Base-by-base conservation (phyloP, 2,797 vertebrate species). In the Taeniopygia guttata region DNA sequence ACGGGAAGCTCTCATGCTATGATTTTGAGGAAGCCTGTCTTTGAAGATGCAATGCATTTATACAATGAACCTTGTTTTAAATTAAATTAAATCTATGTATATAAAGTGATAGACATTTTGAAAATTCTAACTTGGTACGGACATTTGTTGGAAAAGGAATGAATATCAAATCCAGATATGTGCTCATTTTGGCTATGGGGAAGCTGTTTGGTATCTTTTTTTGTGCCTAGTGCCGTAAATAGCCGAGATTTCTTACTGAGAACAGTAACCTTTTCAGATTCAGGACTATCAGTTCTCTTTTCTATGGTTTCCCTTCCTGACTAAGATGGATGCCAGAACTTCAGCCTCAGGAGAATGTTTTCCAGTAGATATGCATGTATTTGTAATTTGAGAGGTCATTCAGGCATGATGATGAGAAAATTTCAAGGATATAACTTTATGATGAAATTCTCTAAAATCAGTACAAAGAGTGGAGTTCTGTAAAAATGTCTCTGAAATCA, bases 11-110 rank as follows among this genome's bases (percentile, higher is more conserved):
- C 95, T 96, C 79, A 92, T 95, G 90, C 88, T 94, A 89, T 93
- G 97, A 97, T 96, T 97, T 96, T 97, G 93, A 96, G 95, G 94
- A 84, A 94, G 42, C 40, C 58, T 94, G 80, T 96, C 90, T 96
- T 96, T 96, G 93, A 97, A 94, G 68, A 79, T 90, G 89, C n/a
- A 55, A 59, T 88, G 89, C 88, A 88, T 91, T 97, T 96, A 58
- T 87, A 96, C 84, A 95, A 84, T 89, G 26, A 95, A 51, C 68
- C 85, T 93, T 94, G 85, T 85, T 96, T 93, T 85, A 95, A 96
- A 94, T 96, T 78, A 85, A 94, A 94, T 94, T 68, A 91, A 92
- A 93, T 90, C 75, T 87, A 9, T 88, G 40, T 42, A 72, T 58
- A 67, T 88, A 63, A 90, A 97, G 25, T 66, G 55, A 93, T 83